Percentiles rank a stretch among this genome's conserved stretches.
These are phyloP conservation scores for Melinaea menophilus DNA, from an alignment of 2,888 invertebrate genomes.

Conservation along the genomic window DNA sequence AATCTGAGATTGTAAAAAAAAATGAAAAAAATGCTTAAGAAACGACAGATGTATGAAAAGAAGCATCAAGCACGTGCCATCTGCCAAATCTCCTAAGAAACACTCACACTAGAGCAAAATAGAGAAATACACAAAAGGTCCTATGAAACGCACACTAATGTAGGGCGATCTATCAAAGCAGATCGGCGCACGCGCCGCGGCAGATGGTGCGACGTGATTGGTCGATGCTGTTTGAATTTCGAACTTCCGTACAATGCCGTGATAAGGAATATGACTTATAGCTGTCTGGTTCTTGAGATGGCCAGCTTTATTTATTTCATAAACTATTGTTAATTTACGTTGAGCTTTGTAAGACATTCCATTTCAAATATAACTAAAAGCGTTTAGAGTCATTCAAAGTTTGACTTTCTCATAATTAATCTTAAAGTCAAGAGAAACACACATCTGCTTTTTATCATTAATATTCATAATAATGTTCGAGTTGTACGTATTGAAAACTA, in stretches of 20 bases:
- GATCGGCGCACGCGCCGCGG: constrained; percentile 65
- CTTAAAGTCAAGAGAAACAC: not conserved
- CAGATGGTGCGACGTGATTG: constrained; percentile 70
- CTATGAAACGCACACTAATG: constrained; percentile 50
- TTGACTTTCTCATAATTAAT: constrained; percentile 1
- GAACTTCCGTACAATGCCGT: constrained; percentile 68
- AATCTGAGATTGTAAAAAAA: constrained; percentile 52
- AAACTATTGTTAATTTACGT: constrained; percentile 41
- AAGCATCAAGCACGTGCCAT: constrained; percentile 74
- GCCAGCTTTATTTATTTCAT: constrained; percentile 50
- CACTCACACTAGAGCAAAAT: constrained; percentile 52
- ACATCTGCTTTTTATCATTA: constrained; percentile 5
- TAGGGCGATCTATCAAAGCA: constrained; percentile 59
- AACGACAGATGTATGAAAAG: constrained; percentile 73
- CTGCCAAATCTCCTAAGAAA: constrained; percentile 74
- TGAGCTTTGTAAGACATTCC: constrained; percentile 10
- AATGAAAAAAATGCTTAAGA: constrained; percentile 58
- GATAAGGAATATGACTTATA: constrained; percentile 69
- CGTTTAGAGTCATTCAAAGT: not conserved
- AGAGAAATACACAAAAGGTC: constrained; percentile 49
- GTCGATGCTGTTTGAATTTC: constrained; percentile 61
- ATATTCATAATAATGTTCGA: constrained; percentile 4
- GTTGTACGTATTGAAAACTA: constrained; percentile 6
- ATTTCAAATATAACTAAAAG: not conserved
- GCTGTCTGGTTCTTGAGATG: constrained; percentile 37